Conservation (phyloP, 1,140 invertebrate genomes). For the Drosophila lini region DNA sequence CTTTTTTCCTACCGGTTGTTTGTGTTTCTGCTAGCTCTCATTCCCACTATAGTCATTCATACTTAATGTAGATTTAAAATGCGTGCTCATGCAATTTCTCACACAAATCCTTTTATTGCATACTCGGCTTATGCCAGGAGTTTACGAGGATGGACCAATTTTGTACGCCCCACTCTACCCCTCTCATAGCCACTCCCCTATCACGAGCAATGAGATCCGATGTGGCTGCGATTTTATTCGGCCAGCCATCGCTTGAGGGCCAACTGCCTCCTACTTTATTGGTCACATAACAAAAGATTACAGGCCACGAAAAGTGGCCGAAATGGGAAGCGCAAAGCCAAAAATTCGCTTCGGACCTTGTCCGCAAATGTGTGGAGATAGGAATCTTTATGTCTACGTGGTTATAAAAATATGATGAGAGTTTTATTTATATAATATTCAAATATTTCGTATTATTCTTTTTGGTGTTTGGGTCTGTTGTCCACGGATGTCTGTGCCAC, state of each 20-base stretch:
- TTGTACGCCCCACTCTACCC: slow-evolving; percentile 35
- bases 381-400: slow-evolving; percentile 74
- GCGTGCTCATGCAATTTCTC: slow-evolving; percentile 78
- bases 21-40: slow-evolving; percentile 8
- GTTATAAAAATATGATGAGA: slow-evolving; percentile 78
- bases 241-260: slow-evolving; percentile 40
- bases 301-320: slow-evolving; percentile 24
- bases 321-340: slow-evolving; percentile 23
- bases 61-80: slow-evolving; percentile 79
- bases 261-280: slow-evolving; percentile 75
- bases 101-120: slow-evolving; percentile 82
- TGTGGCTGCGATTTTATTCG: slow-evolving; percentile 43
- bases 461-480: slow-evolving; percentile 20
- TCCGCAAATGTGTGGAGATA: slow-evolving; percentile 43
- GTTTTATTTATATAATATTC: slow-evolving; percentile 67
- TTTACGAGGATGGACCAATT: slow-evolving; percentile 65
- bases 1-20: background rate
- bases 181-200: slow-evolving; percentile 33
- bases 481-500: slow-evolving; percentile 31
- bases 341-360: slow-evolving; percentile 53
- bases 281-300: slow-evolving; percentile 81
- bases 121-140: slow-evolving; percentile 74
- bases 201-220: slow-evolving; percentile 42
- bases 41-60: slow-evolving; percentile 58
- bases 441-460: slow-evolving; percentile 28